Evolutionary conservation across 1,140 invertebrate species (phyloP).

Genomic region (Conus betulinus): DNA sequence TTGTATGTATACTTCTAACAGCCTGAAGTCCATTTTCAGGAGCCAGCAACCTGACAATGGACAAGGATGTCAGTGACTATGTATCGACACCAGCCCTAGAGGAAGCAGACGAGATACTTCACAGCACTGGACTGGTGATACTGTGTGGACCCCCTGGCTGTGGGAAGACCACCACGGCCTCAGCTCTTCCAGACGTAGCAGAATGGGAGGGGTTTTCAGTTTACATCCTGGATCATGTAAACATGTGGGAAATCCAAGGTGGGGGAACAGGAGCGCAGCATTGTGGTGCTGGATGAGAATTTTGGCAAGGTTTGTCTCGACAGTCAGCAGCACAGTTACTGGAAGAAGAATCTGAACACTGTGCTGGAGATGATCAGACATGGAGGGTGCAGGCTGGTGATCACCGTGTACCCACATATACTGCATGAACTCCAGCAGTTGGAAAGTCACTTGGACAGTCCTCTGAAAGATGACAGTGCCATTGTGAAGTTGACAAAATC

Average conservation of each 20-base stretch:
- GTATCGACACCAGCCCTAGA: not conserved
- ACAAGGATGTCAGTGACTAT: not conserved
- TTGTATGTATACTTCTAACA: not conserved
- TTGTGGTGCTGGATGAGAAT: slow-evolving; percentile 24
- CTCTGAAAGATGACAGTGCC: not conserved
- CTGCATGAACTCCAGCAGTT: slow-evolving; percentile 22
- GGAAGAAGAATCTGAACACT: not conserved
- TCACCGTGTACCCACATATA: slow-evolving; percentile 27
- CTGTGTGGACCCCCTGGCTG: slow-evolving; percentile 8
- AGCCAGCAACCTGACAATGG: not conserved
- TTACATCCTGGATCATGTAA: not conserved
- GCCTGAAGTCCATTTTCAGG: not conserved
- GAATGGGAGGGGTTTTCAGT: not conserved
- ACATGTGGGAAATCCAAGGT: not conserved
- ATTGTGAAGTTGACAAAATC: not conserved
- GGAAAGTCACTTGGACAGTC: not conserved
- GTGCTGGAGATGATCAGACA: not conserved
- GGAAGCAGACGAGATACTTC: not conserved
- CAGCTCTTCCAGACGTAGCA: not conserved
- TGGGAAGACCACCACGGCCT: slow-evolving; percentile 15
- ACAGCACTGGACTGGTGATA: not conserved
- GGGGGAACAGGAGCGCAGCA: not conserved
- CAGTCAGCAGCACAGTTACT: not conserved
- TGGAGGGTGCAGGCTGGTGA: not conserved
- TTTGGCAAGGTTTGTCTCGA: slow-evolving; percentile 12